phyloP scores from a whole-genome alignment of 2,113 vertebrate species.

The Aegotheles bennettii region DNA sequence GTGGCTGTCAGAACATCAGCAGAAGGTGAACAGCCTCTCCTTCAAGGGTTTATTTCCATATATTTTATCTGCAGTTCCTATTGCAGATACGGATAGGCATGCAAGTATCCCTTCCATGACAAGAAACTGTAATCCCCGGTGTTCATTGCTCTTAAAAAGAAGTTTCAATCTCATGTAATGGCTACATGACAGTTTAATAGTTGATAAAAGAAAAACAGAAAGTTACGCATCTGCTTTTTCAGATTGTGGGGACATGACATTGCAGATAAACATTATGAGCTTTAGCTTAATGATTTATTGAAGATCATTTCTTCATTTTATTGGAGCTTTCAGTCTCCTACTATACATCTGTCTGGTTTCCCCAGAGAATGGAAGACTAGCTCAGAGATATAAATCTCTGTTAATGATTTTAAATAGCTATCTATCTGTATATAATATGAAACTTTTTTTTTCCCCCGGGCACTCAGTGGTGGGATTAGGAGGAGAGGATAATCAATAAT shows the following conservation, averaged over 20 bases:
- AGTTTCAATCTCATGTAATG: not conserved
- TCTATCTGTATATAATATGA: not conserved
- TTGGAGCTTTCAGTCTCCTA: not conserved
- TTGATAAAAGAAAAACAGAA: constrained; percentile 14
- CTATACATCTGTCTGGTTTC: not conserved
- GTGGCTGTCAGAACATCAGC: not conserved
- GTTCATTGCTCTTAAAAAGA: not conserved
- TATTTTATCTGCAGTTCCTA: not conserved
- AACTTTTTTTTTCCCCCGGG: not conserved
- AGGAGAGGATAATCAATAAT: constrained; percentile 42
- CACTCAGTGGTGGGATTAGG: not conserved
- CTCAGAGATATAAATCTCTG: constrained; percentile 8
- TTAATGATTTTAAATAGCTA: constrained; percentile 56
- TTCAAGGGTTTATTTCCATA: not conserved
- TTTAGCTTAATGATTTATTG: constrained; percentile 31
- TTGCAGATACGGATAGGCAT: not conserved
- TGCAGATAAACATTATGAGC: constrained; percentile 15
- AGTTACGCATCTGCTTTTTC: not conserved
- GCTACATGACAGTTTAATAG: not conserved
- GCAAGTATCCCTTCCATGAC: not conserved
- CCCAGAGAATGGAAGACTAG: not conserved
- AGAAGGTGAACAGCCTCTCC: not conserved
- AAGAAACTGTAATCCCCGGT: not conserved
- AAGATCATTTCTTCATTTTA: constrained; percentile 40
- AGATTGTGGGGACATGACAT: not conserved